phyloP scores from a whole-genome alignment of 2,797 vertebrate species.

The Enteromius mattozi region DNA sequence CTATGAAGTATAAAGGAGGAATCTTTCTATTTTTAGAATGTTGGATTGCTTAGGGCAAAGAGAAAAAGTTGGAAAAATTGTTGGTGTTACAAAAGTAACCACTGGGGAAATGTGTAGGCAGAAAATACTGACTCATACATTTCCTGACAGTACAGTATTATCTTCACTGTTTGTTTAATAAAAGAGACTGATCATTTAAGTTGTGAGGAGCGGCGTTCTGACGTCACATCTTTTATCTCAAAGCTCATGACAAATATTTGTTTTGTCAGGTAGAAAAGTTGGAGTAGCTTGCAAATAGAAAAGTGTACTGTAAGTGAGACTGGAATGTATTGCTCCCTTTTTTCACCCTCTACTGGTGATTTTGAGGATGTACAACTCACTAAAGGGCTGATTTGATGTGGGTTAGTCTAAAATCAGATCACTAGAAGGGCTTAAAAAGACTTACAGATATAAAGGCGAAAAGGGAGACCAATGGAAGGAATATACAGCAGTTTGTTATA shows the following conservation, averaged over 20 bases:
- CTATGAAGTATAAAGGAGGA: background rate
- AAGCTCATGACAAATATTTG: constrained; percentile 3
- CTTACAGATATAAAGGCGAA: too few species aligned
- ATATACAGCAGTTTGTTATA: background rate
- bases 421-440: background rate
- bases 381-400: background rate
- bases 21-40: background rate
- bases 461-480: too few species aligned
- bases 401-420: background rate
- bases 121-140: background rate
- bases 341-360: background rate
- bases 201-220: background rate
- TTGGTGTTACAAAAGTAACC: background rate
- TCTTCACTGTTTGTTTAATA: constrained; percentile 8
- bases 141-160: background rate
- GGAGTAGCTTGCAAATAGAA: background rate
- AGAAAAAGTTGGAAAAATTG: background rate
- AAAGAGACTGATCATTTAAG: background rate
- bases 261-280: background rate
- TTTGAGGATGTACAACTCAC: background rate
- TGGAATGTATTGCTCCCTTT: background rate
- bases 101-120: constrained; percentile 1
- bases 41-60: background rate
- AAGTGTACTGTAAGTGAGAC: background rate
- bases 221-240: background rate